Evolutionary conservation across 2,113 vertebrate genomes (phyloP), one percentile per base, ranked within the genome.

Genomic region (Mesoclemmys tuberculata): DNA sequence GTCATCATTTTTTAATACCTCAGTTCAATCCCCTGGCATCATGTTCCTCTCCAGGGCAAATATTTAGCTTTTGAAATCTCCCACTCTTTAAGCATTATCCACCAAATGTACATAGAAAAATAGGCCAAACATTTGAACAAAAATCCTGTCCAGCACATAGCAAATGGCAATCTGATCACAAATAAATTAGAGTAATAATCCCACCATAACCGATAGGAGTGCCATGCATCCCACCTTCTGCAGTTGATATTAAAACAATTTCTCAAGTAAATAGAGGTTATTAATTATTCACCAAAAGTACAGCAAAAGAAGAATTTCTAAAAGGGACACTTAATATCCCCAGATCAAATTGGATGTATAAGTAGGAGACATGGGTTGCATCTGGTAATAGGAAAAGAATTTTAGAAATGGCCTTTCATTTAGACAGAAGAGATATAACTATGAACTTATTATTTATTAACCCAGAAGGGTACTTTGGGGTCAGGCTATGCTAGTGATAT

Each of bases 291-390:
- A 80, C 38, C 61, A 96, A 95, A 56, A 31, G 0, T 14, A 44
- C 2, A 52, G 10, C 14, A 18, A 51, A 82, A 46, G 61, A 77
- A 26, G 5, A 87, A 46, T 6, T 31, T 80, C 86, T 87, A 2
- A 64, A 92, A 64, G 24, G 24, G 24, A 44, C 2, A 38, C 18
- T 75, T 41, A 75, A 44, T 75, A 75, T 44, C 6, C 21, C 22
- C 22, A 75, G 12, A 75, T 41, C 74, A 75, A 44, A 44, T 26
- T 75, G 24, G 74, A 44, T 44, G 10, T 75, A 79, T 55, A 92
- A 92, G 4, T 55, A 14, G 80, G 27, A 78, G 78, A 0, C 0
- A 74, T 41, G 64, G 1, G 1, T 80, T 8, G 61, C 24, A 11
- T 38, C 3, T 93, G 16, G 64, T 68, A 68, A 52, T 8, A 61